Percentiles rank a stretch among this genome's conserved stretches.
These are phyloP conservation scores for Lithobates pipiens DNA, from an alignment of 2,797 vertebrate species.

Conservation along the genomic window DNA sequence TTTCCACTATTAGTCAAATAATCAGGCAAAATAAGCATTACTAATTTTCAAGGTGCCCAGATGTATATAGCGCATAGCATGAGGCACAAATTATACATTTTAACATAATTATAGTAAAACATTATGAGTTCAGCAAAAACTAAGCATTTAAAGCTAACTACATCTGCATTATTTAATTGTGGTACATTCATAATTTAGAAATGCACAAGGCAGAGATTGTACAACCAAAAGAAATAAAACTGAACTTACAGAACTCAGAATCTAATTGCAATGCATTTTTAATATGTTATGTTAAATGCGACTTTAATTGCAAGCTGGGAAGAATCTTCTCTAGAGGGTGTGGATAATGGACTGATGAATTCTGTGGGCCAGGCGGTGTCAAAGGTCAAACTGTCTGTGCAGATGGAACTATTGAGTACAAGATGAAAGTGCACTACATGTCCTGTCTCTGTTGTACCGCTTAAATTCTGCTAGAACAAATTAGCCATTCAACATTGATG, in stretches of 20 bases:
- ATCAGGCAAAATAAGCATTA: not conserved
- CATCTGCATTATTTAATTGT: slow-evolving; percentile 40
- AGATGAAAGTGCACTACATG: slow-evolving; percentile 19
- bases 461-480: slow-evolving; percentile 15
- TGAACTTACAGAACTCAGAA: slow-evolving; percentile 10
- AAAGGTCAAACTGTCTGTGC: slow-evolving; percentile 25
- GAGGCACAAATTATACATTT: not conserved
- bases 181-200: slow-evolving; percentile 29
- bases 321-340: slow-evolving; percentile 29
- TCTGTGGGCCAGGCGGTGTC: slow-evolving; percentile 25
- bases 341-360: slow-evolving; percentile 48
- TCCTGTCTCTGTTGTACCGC: not conserved
- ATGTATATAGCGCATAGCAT: not conserved
- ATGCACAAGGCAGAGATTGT: slow-evolving; percentile 25
- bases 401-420: slow-evolving; percentile 26
- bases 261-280: slow-evolving; percentile 37
- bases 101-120: slow-evolving; percentile 6
- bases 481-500: slow-evolving; percentile 26
- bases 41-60: not conserved
- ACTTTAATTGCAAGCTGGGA: slow-evolving; percentile 42
- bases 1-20: not conserved
- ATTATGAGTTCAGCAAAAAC: not conserved
- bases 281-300: slow-evolving; percentile 45
- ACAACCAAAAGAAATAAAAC: slow-evolving; percentile 31
- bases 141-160: not conserved